Percentiles rank a stretch among this genome's conserved stretches.
These are phyloP conservation scores for Monochamus saltuarius DNA, from an alignment of 1,140 invertebrate genomes.

Conservation along the genomic window DNA sequence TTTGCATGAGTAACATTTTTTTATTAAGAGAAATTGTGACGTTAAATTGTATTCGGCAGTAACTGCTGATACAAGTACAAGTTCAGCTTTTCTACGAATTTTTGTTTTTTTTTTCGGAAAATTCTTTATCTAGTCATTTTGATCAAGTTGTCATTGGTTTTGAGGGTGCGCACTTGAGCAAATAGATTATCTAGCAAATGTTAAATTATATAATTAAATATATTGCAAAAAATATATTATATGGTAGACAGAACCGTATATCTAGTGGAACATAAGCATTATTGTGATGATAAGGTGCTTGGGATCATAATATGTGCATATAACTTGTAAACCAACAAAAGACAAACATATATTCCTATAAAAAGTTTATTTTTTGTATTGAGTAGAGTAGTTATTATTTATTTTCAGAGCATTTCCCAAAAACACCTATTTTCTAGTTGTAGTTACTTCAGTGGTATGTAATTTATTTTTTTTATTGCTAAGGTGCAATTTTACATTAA, in stretches of 20 bases:
- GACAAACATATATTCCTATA: background rate
- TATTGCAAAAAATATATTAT: slow-evolving; percentile 43
- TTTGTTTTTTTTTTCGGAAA: too few species aligned
- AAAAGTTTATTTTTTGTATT: slow-evolving; percentile 3
- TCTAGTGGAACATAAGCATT: slow-evolving; percentile 46
- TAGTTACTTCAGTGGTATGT: too few species aligned
- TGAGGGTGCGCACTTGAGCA: too few species aligned
- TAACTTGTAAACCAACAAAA: slow-evolving; percentile 1
- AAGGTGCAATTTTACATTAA: too few species aligned
- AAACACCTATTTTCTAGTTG: background rate
- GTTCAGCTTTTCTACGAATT: too few species aligned
- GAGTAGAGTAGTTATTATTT: slow-evolving; percentile 1
- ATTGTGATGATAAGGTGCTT: slow-evolving; percentile 49
- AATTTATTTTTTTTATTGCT: too few species aligned
- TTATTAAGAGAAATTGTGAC: too few species aligned
- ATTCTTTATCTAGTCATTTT: too few species aligned
- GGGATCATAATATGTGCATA: slow-evolving; percentile 29
- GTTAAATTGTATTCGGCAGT: too few species aligned
- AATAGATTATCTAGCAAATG: slow-evolving; percentile 13
- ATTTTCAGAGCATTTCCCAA: slow-evolving; percentile 2
- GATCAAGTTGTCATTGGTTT: too few species aligned
- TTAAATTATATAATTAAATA: slow-evolving; percentile 13
- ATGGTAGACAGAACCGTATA: slow-evolving; percentile 46
- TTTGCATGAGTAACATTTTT: too few species aligned
- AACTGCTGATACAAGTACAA: too few species aligned